Percentiles rank a stretch among this genome's conserved stretches.
phyloP scores from a whole-genome alignment of 2,888 invertebrate genomes.

The Cephonodes hylas region DNA sequence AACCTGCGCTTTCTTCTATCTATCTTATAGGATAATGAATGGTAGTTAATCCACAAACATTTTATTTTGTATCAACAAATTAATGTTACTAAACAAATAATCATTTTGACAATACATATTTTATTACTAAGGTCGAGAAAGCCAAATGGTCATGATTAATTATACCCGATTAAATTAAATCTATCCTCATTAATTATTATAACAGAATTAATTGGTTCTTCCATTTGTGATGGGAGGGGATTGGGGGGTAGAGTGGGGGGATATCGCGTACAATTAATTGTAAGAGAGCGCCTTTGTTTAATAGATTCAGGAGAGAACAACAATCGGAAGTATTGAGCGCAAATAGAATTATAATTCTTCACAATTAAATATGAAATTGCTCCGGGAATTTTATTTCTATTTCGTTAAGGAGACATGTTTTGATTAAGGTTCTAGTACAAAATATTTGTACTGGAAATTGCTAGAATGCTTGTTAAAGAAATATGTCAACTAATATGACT shows the following conservation, averaged over 20 bases:
- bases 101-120: background rate
- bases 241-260: too few species aligned
- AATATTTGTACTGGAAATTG: too few species aligned
- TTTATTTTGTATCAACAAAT: background rate
- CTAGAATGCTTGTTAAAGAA: too few species aligned
- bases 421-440: background rate
- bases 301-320: background rate
- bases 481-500: too few species aligned
- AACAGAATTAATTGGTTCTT: background rate
- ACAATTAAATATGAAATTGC: background rate
- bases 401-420: background rate
- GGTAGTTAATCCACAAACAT: too few species aligned
- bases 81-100: background rate
- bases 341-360: background rate
- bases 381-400: background rate
- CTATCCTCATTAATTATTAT: constrained; percentile 12
- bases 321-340: background rate
- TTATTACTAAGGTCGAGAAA: background rate
- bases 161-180: constrained; percentile 8
- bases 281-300: background rate
- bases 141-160: constrained; percentile 12
- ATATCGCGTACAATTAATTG: background rate
- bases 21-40: too few species aligned
- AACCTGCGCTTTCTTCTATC: too few species aligned
- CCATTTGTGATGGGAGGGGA: background rate